These are phyloP conservation scores for Tenebrosternarchus preto DNA, from an alignment of 2,113 vertebrate species.

Conservation along the genomic window DNA sequence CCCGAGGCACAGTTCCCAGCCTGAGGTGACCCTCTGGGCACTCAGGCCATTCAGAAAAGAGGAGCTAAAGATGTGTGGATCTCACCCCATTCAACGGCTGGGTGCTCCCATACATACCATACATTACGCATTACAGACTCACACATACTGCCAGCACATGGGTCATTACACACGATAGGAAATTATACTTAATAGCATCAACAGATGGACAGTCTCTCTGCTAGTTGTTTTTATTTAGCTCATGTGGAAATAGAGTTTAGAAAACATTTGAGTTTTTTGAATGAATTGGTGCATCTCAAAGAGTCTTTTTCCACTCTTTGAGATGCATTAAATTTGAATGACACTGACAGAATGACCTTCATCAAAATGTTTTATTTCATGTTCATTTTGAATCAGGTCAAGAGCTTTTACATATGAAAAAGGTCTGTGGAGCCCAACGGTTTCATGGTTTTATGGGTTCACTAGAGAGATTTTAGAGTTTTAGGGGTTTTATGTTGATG, in stretches of 20 bases:
- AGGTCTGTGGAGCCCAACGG: too few species aligned
- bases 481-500: background rate
- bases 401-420: background rate
- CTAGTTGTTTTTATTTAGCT: conserved; percentile 73
- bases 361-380: background rate
- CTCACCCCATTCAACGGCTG: conserved; percentile 71
- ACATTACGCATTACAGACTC: conserved; percentile 70
- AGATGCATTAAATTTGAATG: background rate
- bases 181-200: conserved; percentile 92
- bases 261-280: conserved; percentile 22
- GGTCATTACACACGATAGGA: conserved; percentile 92
- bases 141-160: conserved; percentile 81
- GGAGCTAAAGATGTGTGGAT: conserved; percentile 82
- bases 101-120: conserved; percentile 69
- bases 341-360: background rate
- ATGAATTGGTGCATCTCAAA: background rate
- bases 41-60: conserved; percentile 70
- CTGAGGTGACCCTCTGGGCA: conserved; percentile 62
- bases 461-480: too few species aligned
- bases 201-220: conserved; percentile 95
- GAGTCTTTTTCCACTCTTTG: background rate
- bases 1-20: conserved; percentile 67
- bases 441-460: too few species aligned
- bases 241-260: conserved; percentile 23
- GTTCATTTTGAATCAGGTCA: too few species aligned